Evolutionary conservation across 2,888 invertebrate genomes (phyloP), one percentile per base, ranked within the genome.

Genomic region (Drosophila multiciliata): DNA sequence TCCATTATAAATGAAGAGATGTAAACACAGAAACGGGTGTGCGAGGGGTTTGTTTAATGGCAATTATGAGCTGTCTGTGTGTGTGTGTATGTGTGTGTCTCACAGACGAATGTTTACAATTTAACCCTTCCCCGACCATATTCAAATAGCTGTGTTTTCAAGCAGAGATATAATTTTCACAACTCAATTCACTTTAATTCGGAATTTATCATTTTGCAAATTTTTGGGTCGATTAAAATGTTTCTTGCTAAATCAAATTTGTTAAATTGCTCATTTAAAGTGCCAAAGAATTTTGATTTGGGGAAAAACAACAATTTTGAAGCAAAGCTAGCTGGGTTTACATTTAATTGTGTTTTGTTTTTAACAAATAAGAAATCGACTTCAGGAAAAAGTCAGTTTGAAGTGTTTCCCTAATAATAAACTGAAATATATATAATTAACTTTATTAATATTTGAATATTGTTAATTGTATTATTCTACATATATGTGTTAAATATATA

Each of bases 1-100:
- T 62, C 59, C 59, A 62, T 69, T 75, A 69, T 69, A 52, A 20
- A 17, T 2, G 7, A 35, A 35, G 20, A 53, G 12, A 26, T 17
- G 15, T 32, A 26, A 8, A 45, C 45, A 15, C 15, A 17, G 20
- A 15, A 15, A 29, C 5, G 12, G 26, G 26, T 9, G 36, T 23
- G 8, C 4, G 9, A 1, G 26, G 12, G 42, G 15, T 20, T 17
- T n/a, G 15, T 23, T 57, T 2, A 15, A 2, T 20, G 33, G 9
- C 15, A 12, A n/a, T 4, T 38, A 17, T 17, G 17, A 17, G 17
- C 38, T 38, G 17, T 38, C 8, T 15, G 8, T 38, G 38, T 17
- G 38, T 38, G 17, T 17, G 17, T 38, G 36, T 35, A 15, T 15
- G 15, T 15, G 35, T 6, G 36, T 15, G 17, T 38, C 29, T 29